Conservation (phyloP, 2,113 vertebrate genomes). For the Spea bombifrons region DNA sequence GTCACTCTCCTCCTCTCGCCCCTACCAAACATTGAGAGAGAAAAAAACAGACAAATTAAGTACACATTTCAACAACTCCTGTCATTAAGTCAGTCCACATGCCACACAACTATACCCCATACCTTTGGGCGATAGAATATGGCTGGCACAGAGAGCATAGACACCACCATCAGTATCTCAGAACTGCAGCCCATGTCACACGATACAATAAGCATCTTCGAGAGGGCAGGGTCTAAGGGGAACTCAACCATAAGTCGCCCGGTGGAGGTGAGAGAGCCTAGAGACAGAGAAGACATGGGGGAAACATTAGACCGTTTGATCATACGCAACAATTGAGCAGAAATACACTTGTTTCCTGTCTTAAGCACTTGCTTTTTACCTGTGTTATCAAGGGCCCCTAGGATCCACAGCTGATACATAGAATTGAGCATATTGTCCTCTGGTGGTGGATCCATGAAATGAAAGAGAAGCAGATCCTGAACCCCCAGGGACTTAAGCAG, state of each 20-base stretch:
- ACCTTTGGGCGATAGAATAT: constrained; percentile 98
- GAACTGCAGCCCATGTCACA: constrained; percentile 98
- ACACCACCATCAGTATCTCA: constrained; percentile 95
- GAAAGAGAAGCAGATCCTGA: constrained; percentile 94
- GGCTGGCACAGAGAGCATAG: constrained; percentile 95
- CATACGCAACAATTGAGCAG: background rate
- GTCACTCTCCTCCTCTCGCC: constrained; percentile 96
- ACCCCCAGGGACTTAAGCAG: constrained; percentile 95
- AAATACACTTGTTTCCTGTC: background rate
- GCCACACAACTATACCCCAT: background rate
- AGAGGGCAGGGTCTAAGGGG: constrained; percentile 91
- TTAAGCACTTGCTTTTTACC: constrained; percentile 59
- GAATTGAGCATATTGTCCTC: constrained; percentile 99
- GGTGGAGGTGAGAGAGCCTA: constrained; percentile 89
- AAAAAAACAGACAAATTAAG: background rate
- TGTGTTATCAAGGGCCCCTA: constrained; percentile 95
- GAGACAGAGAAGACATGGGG: background rate
- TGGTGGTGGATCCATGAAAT: constrained; percentile 97
- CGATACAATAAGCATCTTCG: constrained; percentile 98
- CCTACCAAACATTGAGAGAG: constrained; percentile 61
- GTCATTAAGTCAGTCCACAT: too few species aligned
- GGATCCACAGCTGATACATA: constrained; percentile 99
- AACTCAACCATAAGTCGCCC: constrained; percentile 98
- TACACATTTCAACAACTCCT: too few species aligned
- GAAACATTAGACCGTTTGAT: background rate